Percentiles rank a stretch among this genome's conserved stretches.
phyloP scores from a whole-genome alignment of 1,140 invertebrate genomes.

The Meloidogyne hapla region DNA sequence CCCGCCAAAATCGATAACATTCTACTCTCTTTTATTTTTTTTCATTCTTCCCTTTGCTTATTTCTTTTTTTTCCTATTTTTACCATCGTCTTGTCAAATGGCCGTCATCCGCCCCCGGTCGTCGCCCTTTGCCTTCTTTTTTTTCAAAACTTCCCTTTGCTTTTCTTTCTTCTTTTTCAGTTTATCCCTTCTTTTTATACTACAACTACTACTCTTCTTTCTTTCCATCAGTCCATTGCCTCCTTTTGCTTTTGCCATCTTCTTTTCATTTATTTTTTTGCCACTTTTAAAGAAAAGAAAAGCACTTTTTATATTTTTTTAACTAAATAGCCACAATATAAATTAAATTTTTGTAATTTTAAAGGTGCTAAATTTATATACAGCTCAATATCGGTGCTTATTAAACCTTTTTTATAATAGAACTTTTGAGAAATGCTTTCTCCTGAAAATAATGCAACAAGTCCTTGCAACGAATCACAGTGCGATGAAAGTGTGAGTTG shows the following conservation, averaged over 20 bases:
- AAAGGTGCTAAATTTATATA: constrained; percentile 14
- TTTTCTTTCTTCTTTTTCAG: constrained; percentile 22
- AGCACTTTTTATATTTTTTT: not conserved
- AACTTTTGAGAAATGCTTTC: constrained; percentile 15
- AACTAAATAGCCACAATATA: not conserved
- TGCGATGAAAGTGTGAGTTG: constrained; percentile 26
- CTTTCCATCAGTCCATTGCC: constrained; percentile 6
- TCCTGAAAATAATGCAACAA: constrained; percentile 22
- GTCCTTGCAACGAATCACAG: constrained; percentile 17
- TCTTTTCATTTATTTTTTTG: not conserved
- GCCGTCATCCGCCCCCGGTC: constrained; percentile 1
- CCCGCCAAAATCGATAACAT: not conserved
- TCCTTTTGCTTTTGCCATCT: not conserved
- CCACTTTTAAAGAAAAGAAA: not conserved
- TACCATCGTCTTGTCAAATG: constrained; percentile 2
- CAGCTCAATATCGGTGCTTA: constrained; percentile 5
- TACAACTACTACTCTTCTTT: constrained; percentile 3
- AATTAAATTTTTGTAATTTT: not conserved
- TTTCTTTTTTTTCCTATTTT: not conserved
- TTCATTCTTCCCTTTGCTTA: constrained; percentile 1
- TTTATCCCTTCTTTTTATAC: constrained; percentile 20
- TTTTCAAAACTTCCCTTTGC: not conserved
- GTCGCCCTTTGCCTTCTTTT: constrained; percentile 1
- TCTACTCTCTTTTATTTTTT: constrained; percentile 14
- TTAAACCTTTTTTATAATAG: not conserved